These are phyloP conservation scores for Sander lucioperca DNA, from an alignment of 2,113 vertebrate genomes.

Conservation along the genomic window DNA sequence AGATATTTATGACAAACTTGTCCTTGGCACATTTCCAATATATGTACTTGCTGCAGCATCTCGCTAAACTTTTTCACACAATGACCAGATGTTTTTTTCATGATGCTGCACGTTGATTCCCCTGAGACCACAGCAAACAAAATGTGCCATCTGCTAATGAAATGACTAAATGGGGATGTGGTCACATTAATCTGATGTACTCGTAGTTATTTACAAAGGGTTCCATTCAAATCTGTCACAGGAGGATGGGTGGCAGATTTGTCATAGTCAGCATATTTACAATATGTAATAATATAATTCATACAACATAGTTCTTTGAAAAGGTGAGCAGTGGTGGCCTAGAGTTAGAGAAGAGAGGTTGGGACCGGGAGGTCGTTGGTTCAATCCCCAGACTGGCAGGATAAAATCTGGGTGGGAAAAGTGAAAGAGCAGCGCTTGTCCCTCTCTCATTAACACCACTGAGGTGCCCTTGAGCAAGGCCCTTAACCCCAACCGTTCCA, in stretches of 20 bases:
- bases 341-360: too few species aligned
- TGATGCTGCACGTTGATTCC: conserved; percentile 28
- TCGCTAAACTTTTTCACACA: conserved; percentile 23
- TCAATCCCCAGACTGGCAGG: too few species aligned
- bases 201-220: conserved; percentile 42
- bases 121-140: conserved; percentile 30
- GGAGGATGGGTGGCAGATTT: conserved; percentile 14
- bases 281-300: neutral
- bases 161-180: conserved; percentile 26
- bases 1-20: conserved; percentile 43
- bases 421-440: too few species aligned
- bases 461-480: too few species aligned
- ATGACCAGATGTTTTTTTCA: conserved; percentile 52
- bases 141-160: conserved; percentile 62
- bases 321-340: too few species aligned
- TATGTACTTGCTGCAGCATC: conserved; percentile 9
- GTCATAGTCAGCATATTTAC: conserved; percentile 3
- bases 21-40: conserved; percentile 30
- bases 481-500: too few species aligned
- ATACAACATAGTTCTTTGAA: conserved; percentile 5
- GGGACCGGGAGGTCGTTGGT: too few species aligned
- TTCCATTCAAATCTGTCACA: conserved; percentile 32
- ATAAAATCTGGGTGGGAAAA: too few species aligned
- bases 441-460: too few species aligned
- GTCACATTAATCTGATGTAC: conserved; percentile 37